Base-by-base conservation (phyloP, 2,888 invertebrate species). In the Protonemura montana region DNA sequence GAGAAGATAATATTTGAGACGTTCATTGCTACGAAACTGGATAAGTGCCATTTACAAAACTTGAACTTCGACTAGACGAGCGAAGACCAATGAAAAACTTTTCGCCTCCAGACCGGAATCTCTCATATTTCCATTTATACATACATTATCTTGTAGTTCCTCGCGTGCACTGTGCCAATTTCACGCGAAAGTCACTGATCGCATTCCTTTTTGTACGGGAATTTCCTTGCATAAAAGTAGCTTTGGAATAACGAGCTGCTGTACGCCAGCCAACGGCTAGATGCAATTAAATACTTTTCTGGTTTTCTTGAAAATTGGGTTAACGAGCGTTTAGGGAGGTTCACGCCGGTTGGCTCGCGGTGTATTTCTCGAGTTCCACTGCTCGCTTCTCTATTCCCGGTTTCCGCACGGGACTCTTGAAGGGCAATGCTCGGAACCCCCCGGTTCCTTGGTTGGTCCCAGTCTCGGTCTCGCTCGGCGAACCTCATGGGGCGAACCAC, bases 241-340 rank as follows among this genome's bases (percentile, higher is more conserved):
- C 35, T 35, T 3, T 35, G 59, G 13, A 7, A 59, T 7, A 59
- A 59, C 59, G 59, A 59, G 59, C 59, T 59, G 13, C 6, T 7
- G 13, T 13, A 59, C 21, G 13, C 59, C 59, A 59, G 21, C 59
- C 59, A 59, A 21, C 21, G 21, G 59, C 16, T 21, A 78, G 27
- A 78, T 78, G 78, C 78, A 78, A 78, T 78, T 78, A 78, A 78
- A 78, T 59, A 59, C 59, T 59, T 59, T 59, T 1, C 59, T 59
- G 21, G 59, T 59, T 59, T 59, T 59, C 59, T 59, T 59, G 28
- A 81, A 27, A 81, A 81, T 81, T 81, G 81, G 81, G 81, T 81
- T 81, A 81, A 81, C 81, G 81, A 81, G 81, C 28, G 81, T 81
- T 81, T 81, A 81, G 81, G 81, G 81, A 81, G 28, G 59, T 59